Conservation (phyloP, 1,140 invertebrate genomes). For the Arion vulgaris region DNA sequence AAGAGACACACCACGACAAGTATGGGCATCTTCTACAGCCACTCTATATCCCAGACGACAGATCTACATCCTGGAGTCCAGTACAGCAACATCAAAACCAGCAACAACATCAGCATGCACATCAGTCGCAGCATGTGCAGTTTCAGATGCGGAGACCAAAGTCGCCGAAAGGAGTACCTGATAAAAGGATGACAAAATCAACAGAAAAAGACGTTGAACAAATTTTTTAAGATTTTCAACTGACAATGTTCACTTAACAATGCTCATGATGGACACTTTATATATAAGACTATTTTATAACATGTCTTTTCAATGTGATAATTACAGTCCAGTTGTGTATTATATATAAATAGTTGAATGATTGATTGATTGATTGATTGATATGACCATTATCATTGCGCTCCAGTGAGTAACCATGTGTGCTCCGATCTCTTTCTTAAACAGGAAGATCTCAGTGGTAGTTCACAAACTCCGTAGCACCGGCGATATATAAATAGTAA, state of each 20-base stretch:
- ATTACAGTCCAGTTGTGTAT: no score
- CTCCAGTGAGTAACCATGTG: no score
- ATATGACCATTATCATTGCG: no score
- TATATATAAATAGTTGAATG: no score
- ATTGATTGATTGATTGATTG: no score
- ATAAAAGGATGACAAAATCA: conserved; percentile 63
- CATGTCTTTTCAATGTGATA: no score
- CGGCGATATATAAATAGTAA: no score
- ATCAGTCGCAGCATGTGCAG: background rate
- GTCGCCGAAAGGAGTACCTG: conserved; percentile 52
- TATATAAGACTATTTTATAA: no score
- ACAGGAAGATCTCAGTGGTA: no score
- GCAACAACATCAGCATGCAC: background rate
- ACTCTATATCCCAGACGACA: conserved; percentile 66
- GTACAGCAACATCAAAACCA: background rate
- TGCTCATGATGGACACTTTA: no score
- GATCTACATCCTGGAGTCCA: conserved; percentile 42
- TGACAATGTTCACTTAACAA: conserved; percentile 47
- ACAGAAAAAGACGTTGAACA: conserved; percentile 68
- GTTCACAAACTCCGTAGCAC: no score
- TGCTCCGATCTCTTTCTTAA: no score
- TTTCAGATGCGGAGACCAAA: conserved; percentile 56
- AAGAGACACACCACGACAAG: conserved; percentile 65
- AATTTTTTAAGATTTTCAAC: conserved; percentile 71
- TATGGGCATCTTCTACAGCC: conserved; percentile 61